Conservation (phyloP, 92 coral and sea anemone genomes). For the Zoanthus solanderi region DNA sequence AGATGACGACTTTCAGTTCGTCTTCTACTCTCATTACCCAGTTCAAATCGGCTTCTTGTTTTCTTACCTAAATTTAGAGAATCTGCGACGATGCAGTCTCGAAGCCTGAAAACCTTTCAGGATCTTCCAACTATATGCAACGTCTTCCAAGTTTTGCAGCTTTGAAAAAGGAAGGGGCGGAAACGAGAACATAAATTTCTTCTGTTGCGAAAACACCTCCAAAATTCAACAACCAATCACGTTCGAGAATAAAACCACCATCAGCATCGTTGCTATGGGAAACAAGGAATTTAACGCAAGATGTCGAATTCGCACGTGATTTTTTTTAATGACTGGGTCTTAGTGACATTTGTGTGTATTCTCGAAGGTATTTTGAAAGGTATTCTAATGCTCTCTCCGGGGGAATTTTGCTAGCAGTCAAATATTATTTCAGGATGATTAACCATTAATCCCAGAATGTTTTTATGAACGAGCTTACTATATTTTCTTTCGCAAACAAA, state of each 20-base stretch:
- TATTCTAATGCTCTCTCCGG: conserved; percentile 47
- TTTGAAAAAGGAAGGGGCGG: conserved; percentile 77
- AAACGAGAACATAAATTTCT: conserved; percentile 75
- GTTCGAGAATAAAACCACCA: not conserved
- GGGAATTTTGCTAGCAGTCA: conserved; percentile 48
- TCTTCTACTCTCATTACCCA: not conserved
- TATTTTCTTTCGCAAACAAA: conserved; percentile 17
- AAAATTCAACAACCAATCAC: conserved; percentile 34
- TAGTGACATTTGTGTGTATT: conserved; percentile 27
- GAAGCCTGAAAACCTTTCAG: conserved; percentile 76
- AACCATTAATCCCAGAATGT: conserved; percentile 34
- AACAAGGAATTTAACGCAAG: conserved; percentile 29
- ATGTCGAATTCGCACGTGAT: conserved; percentile 47
- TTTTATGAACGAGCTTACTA: conserved; percentile 19
- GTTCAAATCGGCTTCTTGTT: conserved; percentile 19
- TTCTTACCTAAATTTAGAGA: conserved; percentile 70
- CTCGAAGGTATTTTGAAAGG: conserved; percentile 26
- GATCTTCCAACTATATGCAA: conserved; percentile 66
- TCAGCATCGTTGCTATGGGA: conserved; percentile 8
- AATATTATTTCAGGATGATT: conserved; percentile 36
- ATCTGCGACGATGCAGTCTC: conserved; percentile 82
- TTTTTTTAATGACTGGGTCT: conserved; percentile 27
- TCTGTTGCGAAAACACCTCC: conserved; percentile 74
- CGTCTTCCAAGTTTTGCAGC: conserved; percentile 78
- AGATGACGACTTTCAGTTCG: conserved; percentile 12